Percentiles rank a stretch among this genome's conserved stretches.
Evolutionary conservation across 2,113 vertebrate genomes (phyloP).

Genomic region (Semicossyphus pulcher): DNA sequence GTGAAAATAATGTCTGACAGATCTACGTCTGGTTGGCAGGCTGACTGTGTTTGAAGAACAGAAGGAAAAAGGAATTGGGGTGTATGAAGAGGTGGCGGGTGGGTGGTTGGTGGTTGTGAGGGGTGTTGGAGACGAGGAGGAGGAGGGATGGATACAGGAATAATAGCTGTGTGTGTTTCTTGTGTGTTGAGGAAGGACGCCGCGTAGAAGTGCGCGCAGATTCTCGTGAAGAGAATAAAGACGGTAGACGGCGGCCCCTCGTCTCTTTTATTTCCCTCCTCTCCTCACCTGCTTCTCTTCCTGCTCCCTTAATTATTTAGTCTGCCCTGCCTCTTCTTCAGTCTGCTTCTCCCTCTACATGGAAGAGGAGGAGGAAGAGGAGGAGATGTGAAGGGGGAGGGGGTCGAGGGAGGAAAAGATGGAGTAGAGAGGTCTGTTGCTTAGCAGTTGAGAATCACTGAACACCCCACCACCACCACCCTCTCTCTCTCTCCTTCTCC

Average conservation of each 20-base stretch:
- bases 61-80: constrained; percentile 40
- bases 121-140: constrained; percentile 35
- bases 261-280: constrained; percentile 60
- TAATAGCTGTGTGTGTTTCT: constrained; percentile 48
- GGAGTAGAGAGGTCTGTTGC: constrained; percentile 64
- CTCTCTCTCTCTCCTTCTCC: constrained; percentile 38
- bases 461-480: constrained; percentile 11
- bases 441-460: constrained; percentile 61
- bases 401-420: constrained; percentile 25
- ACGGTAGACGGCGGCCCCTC: constrained; percentile 18
- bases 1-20: constrained; percentile 49
- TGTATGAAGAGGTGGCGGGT: constrained; percentile 38
- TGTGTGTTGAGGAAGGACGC: constrained; percentile 26
- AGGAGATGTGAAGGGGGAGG: constrained; percentile 13
- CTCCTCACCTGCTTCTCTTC: constrained; percentile 66
- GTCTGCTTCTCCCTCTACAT: constrained; percentile 55
- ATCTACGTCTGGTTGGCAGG: constrained; percentile 40
- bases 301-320: constrained; percentile 81
- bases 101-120: constrained; percentile 23
- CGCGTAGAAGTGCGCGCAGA: constrained; percentile 25
- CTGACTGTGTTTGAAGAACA: constrained; percentile 42
- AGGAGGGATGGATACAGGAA: constrained; percentile 32
- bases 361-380: constrained; percentile 51
- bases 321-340: constrained; percentile 66
- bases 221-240: constrained; percentile 42